These are phyloP conservation scores for Epistrophe eligans DNA, from an alignment of 2,888 invertebrate species.

Conservation along the genomic window DNA sequence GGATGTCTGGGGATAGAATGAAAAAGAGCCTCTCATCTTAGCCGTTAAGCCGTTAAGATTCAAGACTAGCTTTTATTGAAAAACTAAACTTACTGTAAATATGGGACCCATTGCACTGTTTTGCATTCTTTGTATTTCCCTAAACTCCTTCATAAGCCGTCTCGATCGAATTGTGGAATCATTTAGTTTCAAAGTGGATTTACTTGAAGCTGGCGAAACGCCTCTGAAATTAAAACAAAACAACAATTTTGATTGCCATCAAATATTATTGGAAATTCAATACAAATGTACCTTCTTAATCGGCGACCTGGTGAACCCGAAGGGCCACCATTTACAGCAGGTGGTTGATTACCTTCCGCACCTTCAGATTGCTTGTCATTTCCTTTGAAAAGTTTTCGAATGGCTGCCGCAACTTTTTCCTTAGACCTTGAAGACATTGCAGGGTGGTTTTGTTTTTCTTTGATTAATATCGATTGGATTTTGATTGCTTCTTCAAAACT, in stretches of 20 bases:
- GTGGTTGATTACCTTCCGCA: constrained; percentile 82
- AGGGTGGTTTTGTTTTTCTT: constrained; percentile 32
- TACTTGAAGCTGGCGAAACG: constrained; percentile 84
- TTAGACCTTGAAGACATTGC: constrained; percentile 91
- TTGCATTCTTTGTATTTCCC: constrained; percentile 91
- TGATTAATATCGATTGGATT: constrained; percentile 45
- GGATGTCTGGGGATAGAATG: no score
- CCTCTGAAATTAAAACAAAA: constrained; percentile 73
- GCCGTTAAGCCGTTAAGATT: no score
- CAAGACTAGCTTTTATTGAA: neutral
- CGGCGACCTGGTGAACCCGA: constrained; percentile 87
- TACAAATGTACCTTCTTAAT: constrained; percentile 76
- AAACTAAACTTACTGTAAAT: constrained; percentile 86
- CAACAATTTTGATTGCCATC: constrained; percentile 14
- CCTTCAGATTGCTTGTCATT: constrained; percentile 88
- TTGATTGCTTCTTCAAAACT: neutral
- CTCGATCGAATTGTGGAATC: constrained; percentile 89
- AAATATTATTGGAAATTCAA: constrained; percentile 4
- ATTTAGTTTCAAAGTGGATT: constrained; percentile 84
- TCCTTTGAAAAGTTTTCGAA: constrained; percentile 91
- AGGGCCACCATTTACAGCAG: constrained; percentile 82
- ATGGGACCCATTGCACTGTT: constrained; percentile 88
- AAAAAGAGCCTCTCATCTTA: no score
- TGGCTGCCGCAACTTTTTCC: constrained; percentile 92
- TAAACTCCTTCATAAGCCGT: constrained; percentile 93